A percentile compares a stretch with the other conserved stretches of the same genome.
These are phyloP conservation scores for Coreoperca whiteheadi DNA, from an alignment of 2,113 vertebrate species.

Conservation along the genomic window DNA sequence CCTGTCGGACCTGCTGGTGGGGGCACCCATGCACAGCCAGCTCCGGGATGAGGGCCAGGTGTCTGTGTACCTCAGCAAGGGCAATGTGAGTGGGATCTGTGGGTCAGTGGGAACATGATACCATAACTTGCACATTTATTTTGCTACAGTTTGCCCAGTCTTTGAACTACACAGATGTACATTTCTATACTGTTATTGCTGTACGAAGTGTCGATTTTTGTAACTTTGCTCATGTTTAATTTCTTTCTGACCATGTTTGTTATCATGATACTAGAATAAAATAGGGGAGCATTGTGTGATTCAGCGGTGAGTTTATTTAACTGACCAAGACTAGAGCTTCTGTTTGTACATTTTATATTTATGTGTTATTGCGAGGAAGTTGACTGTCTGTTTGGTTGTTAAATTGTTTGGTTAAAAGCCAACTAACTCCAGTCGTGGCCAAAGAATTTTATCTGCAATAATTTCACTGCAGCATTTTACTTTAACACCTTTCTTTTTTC, in stretches of 20 bases:
- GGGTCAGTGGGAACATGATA: constrained; percentile 33
- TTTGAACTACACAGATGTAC: background rate
- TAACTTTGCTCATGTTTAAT: constrained; percentile 12
- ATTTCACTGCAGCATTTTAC: constrained; percentile 17
- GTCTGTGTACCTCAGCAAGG: constrained; percentile 94
- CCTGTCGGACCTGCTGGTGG: constrained; percentile 97
- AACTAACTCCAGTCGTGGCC: background rate
- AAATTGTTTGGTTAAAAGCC: constrained; percentile 27
- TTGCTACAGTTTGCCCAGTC: background rate
- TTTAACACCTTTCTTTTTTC: background rate
- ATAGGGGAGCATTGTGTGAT: constrained; percentile 14
- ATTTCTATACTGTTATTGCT: background rate
- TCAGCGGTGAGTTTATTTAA: constrained; percentile 18
- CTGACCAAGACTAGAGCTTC: background rate
- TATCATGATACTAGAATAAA: constrained; percentile 16
- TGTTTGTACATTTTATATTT: constrained; percentile 50
- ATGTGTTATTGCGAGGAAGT: constrained; percentile 20
- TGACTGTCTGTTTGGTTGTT: constrained; percentile 22
- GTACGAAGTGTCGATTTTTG: background rate
- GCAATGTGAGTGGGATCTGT: constrained; percentile 91
- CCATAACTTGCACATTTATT: constrained; percentile 24
- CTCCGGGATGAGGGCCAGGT: constrained; percentile 98
- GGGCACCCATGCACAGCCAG: constrained; percentile 97
- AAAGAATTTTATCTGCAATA: constrained; percentile 37
- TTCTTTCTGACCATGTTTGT: constrained; percentile 34